Percentiles rank a stretch among this genome's conserved stretches.
Evolutionary conservation across 2,888 invertebrate genomes (phyloP).

Genomic region (Callyntrura guangdongensis): DNA sequence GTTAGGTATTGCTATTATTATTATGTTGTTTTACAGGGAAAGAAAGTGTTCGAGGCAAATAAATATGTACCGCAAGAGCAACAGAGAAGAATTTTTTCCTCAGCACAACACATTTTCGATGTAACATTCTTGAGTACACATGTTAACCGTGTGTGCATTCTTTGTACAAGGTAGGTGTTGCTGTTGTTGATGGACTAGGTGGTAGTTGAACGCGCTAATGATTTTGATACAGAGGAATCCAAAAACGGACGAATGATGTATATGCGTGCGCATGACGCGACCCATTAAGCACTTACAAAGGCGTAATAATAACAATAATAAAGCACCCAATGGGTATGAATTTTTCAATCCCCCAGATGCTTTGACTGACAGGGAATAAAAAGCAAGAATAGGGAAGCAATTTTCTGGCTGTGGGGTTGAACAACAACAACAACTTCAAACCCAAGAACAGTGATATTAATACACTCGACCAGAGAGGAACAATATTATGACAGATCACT

Average conservation of each 20-base stretch:
- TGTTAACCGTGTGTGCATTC: not conserved
- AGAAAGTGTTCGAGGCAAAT: constrained; percentile 1
- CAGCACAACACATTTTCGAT: not conserved
- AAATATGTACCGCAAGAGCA: constrained; percentile 12
- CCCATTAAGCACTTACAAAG: constrained; percentile 76
- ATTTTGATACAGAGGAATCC: constrained; percentile 77
- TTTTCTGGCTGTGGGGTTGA: constrained; percentile 41
- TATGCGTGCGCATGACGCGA: constrained; percentile 68
- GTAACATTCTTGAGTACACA: not conserved
- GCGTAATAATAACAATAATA: constrained; percentile 75
- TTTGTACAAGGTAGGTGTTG: constrained; percentile 4
- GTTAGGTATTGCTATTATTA: constrained; percentile 15
- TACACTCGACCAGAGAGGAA: constrained; percentile 23
- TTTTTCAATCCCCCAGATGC: constrained; percentile 72
- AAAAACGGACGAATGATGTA: constrained; percentile 78
- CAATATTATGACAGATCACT: constrained; percentile 35
- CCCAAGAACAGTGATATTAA: constrained; percentile 21
- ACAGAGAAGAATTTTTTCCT: not conserved
- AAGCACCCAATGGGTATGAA: constrained; percentile 76
- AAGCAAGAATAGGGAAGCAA: constrained; percentile 56
- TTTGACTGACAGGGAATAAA: constrained; percentile 67
- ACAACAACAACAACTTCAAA: constrained; percentile 18
- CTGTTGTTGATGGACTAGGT: constrained; percentile 30
- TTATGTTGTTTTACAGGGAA: constrained; percentile 34
- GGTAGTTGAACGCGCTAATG: constrained; percentile 74